These are phyloP conservation scores for Mus pahari DNA, from an alignment of 2,113 vertebrate genomes.

Conservation along the genomic window DNA sequence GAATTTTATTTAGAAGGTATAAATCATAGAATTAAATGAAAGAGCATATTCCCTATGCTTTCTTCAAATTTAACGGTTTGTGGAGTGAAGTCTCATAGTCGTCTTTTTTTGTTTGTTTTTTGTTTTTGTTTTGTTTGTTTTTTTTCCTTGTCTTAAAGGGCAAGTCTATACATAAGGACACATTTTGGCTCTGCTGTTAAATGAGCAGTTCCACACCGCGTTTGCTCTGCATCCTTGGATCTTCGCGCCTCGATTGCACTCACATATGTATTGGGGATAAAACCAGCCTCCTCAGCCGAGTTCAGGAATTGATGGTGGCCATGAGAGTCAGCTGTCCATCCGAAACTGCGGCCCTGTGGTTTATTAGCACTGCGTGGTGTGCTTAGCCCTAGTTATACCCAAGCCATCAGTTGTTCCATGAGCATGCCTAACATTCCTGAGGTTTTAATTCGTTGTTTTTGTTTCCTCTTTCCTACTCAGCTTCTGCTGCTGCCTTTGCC, in stretches of 20 bases:
- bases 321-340: neutral
- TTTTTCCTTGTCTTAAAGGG: neutral
- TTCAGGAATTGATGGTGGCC: constrained; percentile 36
- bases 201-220: neutral
- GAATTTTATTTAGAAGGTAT: constrained; percentile 49
- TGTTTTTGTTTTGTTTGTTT: neutral
- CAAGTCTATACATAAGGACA: neutral
- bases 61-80: neutral
- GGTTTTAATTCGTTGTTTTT: constrained; percentile 86
- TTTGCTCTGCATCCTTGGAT: constrained; percentile 54
- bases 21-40: constrained; percentile 55
- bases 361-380: constrained; percentile 18
- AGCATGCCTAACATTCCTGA: constrained; percentile 83
- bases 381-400: constrained; percentile 62
- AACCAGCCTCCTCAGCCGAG: constrained; percentile 47
- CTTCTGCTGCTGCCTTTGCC: constrained; percentile 90
- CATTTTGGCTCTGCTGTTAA: neutral
- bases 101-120: neutral
- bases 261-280: neutral
- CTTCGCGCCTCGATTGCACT: constrained; percentile 45
- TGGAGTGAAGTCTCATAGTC: constrained; percentile 5
- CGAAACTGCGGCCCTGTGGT: constrained; percentile 59
- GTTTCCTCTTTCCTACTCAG: constrained; percentile 89
- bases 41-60: neutral
- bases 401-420: constrained; percentile 80